Base-by-base conservation (phyloP, 2,113 vertebrate genomes). In the Lamprologus speciosus region DNA sequence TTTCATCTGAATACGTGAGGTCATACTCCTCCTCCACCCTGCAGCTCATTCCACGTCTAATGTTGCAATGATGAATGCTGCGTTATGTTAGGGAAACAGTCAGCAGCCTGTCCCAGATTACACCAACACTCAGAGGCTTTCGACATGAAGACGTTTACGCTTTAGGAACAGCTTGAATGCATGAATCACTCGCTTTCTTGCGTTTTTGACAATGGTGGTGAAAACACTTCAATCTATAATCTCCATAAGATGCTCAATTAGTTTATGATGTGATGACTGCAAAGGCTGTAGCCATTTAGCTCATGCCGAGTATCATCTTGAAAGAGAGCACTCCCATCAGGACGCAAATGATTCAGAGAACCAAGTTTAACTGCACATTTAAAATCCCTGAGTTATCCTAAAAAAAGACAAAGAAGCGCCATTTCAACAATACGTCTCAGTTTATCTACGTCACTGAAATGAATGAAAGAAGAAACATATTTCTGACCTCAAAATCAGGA, bases 51-150 rank as follows among this genome's bases (percentile, higher is more conserved):
- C 65, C 65, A 16, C 16, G 12, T 83, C 60, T 73, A 21, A 58
- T 78, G 80, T 23, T 33, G 40, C 54, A 70, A 4, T 50, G 4
- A 57, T 85, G 84, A 91, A 92, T 84, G 23, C 78, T 40, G 65
- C 26, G 53, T 85, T 57, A 60, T 35, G 50, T 85, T 37, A 70
- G 83, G 70, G 9, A 54, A 87, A 92, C 88, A 92, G 60, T 33
- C 80, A 47, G 31, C 5, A 8, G 58, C 19, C 17, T 88, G 85
- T 91, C 11, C 51, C 28, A 31, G 40, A 45, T 86, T 33, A 50
- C 12, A 14, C 14, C 47, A 65, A 33, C 4, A 81, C 78, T 60
- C 26, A 5, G 31, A 80, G 3, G 16, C 60, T 80, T 51, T 73
- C 35, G 55, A 57, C 80, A 45, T 11, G 8, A 54, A 33, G n/a